Evolutionary conservation across 2,888 invertebrate species (phyloP).

Genomic region (Alviniconcha strummeri): DNA sequence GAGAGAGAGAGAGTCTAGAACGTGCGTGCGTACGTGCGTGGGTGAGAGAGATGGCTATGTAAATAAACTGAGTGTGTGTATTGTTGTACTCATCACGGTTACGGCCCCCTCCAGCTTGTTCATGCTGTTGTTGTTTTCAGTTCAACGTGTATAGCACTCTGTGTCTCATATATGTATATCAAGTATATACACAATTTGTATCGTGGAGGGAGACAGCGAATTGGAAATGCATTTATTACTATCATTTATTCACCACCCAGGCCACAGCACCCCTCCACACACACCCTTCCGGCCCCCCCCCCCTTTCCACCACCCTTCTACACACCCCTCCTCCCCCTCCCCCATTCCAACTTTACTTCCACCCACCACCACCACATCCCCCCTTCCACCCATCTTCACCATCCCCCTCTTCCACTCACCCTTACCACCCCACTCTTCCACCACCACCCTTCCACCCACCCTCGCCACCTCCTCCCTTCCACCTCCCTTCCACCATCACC

Average conservation of each 20-base stretch:
- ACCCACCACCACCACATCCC: not conserved
- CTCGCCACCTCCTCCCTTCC: not conserved
- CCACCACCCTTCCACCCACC: not conserved
- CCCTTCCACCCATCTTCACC: not conserved
- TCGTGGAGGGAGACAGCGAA: not conserved
- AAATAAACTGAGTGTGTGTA: too few species aligned
- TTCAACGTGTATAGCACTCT: too few species aligned
- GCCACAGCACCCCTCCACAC: not conserved
- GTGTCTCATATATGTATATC: too few species aligned
- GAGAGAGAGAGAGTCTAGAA: too few species aligned
- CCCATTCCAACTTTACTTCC: not conserved
- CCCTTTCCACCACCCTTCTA: not conserved
- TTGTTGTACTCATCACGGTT: not conserved
- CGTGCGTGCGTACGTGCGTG: too few species aligned
- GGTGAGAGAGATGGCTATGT: too few species aligned
- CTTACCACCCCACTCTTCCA: not conserved
- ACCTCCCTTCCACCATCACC: not conserved
- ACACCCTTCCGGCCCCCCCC: not conserved
- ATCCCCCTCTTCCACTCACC: not conserved
- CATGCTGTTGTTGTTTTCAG: not conserved
- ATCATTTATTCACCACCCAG: not conserved
- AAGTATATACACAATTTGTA: too few species aligned
- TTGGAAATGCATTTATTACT: not conserved
- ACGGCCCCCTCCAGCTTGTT: not conserved
- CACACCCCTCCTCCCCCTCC: not conserved